Evolutionary conservation across 1,140 invertebrate species (phyloP).

Genomic region (Cotesia vestalis): DNA sequence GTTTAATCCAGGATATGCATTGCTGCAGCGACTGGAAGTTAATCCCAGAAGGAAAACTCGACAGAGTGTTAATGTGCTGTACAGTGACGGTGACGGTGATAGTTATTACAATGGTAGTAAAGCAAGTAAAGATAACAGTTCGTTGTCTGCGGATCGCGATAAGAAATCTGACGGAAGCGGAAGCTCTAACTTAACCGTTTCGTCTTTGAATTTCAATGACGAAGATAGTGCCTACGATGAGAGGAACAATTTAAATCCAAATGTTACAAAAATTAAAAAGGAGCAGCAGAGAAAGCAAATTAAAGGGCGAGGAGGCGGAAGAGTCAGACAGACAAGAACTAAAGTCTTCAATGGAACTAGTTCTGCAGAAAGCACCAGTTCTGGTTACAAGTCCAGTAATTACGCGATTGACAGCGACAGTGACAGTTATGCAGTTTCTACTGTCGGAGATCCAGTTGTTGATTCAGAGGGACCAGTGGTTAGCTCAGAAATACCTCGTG

Average conservation of each 20-base stretch:
- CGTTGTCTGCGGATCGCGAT: background rate
- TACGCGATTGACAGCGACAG: constrained; percentile 68
- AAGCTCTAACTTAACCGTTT: constrained; percentile 13
- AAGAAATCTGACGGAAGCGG: constrained; percentile 11
- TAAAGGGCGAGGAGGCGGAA: background rate
- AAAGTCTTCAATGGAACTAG: constrained; percentile 26
- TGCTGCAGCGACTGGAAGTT: constrained; percentile 66
- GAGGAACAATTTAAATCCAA: constrained; percentile 26
- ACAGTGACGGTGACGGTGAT: constrained; percentile 45
- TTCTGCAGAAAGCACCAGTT: constrained; percentile 67
- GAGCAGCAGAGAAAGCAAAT: background rate
- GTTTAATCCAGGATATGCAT: constrained; percentile 66
- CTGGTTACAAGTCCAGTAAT: constrained; percentile 68
- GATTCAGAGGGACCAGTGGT: constrained; percentile 45
- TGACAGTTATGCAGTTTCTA: constrained; percentile 63
- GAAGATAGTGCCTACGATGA: constrained; percentile 33
- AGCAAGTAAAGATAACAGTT: constrained; percentile 19
- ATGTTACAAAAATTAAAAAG: constrained; percentile 30
- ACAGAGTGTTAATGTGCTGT: constrained; percentile 36
- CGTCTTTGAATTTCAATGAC: constrained; percentile 35
- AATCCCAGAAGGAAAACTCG: constrained; percentile 53
- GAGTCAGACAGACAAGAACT: constrained; percentile 1
- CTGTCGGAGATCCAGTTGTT: constrained; percentile 47
- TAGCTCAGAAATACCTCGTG: constrained; percentile 37
- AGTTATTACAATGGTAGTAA: constrained; percentile 42